Evolutionary conservation across 2,888 invertebrate species (phyloP).

Genomic region (Andrena fulva): DNA sequence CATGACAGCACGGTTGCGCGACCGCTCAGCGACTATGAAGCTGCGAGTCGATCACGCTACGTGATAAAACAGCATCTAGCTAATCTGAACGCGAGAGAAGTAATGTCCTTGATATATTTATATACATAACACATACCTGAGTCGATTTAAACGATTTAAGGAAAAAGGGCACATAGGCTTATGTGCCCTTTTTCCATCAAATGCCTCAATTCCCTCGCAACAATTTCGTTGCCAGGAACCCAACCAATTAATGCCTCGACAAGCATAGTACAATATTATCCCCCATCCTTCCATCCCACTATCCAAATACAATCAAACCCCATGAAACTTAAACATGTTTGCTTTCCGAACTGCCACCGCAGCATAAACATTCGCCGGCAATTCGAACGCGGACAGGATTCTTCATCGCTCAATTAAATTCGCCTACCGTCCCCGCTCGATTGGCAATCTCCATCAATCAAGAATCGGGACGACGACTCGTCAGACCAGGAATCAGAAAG

Average conservation of each 20-base stretch:
- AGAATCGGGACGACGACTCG: slow-evolving; percentile 6
- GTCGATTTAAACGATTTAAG: too few relatives aligned
- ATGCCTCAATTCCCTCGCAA: background rate
- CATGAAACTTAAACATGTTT: background rate
- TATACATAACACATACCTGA: too few relatives aligned
- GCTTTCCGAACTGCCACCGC: background rate
- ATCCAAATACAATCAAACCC: background rate
- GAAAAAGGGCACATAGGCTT: too few relatives aligned
- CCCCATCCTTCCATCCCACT: background rate
- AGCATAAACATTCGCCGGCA: background rate
- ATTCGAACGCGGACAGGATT: background rate
- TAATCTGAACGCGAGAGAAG: too few relatives aligned
- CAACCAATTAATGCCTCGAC: background rate
- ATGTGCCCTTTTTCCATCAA: too few relatives aligned
- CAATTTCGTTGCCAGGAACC: background rate
- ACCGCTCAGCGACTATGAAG: too few relatives aligned
- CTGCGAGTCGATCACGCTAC: too few relatives aligned
- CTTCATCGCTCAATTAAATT: background rate
- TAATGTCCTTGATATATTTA: too few relatives aligned
- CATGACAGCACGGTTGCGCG: too few relatives aligned
- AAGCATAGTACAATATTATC: too few relatives aligned
- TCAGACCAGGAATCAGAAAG: slow-evolving; percentile 17
- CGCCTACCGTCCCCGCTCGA: background rate
- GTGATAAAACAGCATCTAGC: too few relatives aligned
- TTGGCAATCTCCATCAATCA: slow-evolving; percentile 21